Conservation (phyloP, 2,113 vertebrate genomes). For the Empidonax traillii region DNA sequence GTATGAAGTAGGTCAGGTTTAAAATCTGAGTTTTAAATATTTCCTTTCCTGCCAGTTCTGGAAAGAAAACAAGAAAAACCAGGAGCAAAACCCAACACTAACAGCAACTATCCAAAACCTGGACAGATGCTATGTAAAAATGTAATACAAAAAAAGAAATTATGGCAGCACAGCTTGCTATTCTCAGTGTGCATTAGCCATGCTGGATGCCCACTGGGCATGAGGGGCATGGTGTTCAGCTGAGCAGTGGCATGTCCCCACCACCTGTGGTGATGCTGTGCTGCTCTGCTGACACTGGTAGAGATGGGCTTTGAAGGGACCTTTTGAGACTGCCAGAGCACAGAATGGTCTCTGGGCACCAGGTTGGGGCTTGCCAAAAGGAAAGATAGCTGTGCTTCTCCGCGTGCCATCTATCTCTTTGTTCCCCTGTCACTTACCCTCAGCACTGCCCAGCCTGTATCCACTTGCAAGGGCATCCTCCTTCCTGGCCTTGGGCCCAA, state of each 20-base stretch:
- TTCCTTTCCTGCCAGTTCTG: not conserved
- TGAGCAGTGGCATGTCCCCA: not conserved
- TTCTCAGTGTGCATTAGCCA: not conserved
- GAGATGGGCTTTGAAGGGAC: not conserved
- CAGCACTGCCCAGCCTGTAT: rapidly evolving
- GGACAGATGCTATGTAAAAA: not conserved
- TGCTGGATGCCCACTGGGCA: not conserved
- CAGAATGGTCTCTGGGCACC: rapidly evolving
- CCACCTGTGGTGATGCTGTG: rapidly evolving
- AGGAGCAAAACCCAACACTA: not conserved
- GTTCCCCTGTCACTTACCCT: not conserved
- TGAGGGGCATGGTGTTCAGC: not conserved
- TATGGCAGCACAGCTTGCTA: rapidly evolving
- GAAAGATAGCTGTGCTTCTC: not conserved
- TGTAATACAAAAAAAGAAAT: not conserved
- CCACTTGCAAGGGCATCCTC: not conserved
- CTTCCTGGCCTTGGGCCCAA: not conserved
- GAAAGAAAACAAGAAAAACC: not conserved
- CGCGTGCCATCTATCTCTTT: not conserved
- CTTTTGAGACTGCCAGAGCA: not conserved
- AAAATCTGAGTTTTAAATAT: not conserved
- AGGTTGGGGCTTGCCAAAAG: not conserved
- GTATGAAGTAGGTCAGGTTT: not conserved
- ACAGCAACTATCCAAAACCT: not conserved
- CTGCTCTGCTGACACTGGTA: not conserved